phyloP scores from a whole-genome alignment of 2,113 vertebrate species.

The Otis tarda region DNA sequence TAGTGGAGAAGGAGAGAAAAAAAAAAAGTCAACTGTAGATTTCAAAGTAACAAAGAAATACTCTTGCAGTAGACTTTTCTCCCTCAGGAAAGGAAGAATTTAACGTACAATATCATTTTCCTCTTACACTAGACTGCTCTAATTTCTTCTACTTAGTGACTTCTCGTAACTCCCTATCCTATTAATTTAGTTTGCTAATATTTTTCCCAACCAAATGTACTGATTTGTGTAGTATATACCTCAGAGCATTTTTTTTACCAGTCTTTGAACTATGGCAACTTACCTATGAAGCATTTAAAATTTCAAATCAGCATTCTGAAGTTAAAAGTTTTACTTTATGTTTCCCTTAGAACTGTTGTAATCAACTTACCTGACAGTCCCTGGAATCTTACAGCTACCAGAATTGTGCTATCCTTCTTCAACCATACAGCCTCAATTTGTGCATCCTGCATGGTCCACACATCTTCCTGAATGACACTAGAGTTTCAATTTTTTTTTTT shows the following conservation, averaged over 20 bases:
- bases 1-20: background rate
- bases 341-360: background rate
- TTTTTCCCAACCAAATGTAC: background rate
- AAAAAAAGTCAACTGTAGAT: background rate
- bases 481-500: background rate
- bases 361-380: background rate
- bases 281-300: background rate
- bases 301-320: background rate
- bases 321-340: background rate
- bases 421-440: background rate
- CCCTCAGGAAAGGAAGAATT: background rate
- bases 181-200: background rate
- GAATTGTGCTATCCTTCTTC: background rate
- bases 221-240: background rate
- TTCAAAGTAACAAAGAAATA: background rate
- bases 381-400: background rate
- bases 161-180: background rate
- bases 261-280: background rate
- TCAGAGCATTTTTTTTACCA: background rate
- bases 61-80: background rate
- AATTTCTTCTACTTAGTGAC: background rate
- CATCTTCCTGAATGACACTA: background rate
- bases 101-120: background rate
- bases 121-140: background rate
- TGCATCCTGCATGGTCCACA: background rate